phyloP scores from a whole-genome alignment of 37 sponge, comb jelly and placozoan species.

The Beroe ovata region DNA sequence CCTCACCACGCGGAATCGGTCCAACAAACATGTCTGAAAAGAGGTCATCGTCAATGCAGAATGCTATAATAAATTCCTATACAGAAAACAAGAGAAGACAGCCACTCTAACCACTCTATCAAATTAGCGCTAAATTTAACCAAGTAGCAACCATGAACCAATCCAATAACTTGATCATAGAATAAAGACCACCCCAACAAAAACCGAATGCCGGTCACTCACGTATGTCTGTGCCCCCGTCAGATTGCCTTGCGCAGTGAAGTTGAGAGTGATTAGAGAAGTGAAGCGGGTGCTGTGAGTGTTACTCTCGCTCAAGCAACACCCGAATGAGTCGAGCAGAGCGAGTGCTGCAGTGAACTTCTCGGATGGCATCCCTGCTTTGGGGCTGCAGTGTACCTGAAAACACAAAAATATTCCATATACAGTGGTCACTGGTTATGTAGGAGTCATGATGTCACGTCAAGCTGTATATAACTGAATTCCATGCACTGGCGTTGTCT shows the following conservation, averaged over 20 bases:
- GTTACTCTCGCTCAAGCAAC: constrained; percentile 86
- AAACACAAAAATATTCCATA: too few species aligned
- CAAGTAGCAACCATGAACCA: too few species aligned
- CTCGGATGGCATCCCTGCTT: constrained; percentile 71
- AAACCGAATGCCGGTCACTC: background rate
- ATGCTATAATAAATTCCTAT: too few species aligned
- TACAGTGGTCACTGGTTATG: too few species aligned
- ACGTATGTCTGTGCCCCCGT: constrained; percentile 71
- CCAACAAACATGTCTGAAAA: constrained; percentile 79
- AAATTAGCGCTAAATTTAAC: too few species aligned
- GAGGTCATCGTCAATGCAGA: background rate
- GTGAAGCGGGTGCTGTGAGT: constrained; percentile 89
- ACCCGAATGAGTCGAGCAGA: constrained; percentile 89
- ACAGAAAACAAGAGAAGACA: too few species aligned
- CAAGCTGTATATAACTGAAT: too few species aligned
- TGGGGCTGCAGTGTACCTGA: constrained; percentile 49
- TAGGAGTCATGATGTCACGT: too few species aligned
- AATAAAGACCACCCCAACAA: too few species aligned
- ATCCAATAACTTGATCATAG: too few species aligned
- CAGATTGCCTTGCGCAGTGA: constrained; percentile 85
- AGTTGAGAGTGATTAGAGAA: constrained; percentile 85
- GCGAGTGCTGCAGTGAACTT: constrained; percentile 87
- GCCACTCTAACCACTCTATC: too few species aligned
- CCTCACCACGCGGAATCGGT: constrained; percentile 83
- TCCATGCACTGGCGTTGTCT: too few species aligned